These are phyloP conservation scores for Paracanthobrama guichenoti DNA, from an alignment of 2,113 vertebrate species.

Conservation along the genomic window DNA sequence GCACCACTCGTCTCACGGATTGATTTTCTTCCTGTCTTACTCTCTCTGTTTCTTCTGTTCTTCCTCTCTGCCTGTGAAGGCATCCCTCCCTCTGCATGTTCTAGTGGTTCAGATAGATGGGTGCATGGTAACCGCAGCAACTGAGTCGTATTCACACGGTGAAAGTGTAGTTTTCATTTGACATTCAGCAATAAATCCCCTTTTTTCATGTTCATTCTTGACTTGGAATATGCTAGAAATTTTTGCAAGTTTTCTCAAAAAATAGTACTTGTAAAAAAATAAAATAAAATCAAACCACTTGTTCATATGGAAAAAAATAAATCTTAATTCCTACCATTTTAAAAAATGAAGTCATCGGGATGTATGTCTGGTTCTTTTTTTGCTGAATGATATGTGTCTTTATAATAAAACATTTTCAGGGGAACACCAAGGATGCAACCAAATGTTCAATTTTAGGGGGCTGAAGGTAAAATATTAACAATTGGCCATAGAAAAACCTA, in stretches of 20 bases:
- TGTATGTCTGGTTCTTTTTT: conserved; percentile 17
- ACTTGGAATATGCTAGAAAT: conserved; percentile 89
- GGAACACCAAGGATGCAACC: neutral
- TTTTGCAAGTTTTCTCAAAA: conserved; percentile 95
- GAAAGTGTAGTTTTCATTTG: conserved; percentile 88
- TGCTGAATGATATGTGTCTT: neutral
- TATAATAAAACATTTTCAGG: neutral
- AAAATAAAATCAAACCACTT: conserved; percentile 71
- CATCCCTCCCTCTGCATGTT: conserved; percentile 87
- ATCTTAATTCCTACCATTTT: conserved; percentile 88
- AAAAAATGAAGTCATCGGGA: conserved; percentile 64
- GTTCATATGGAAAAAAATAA: conserved; percentile 89
- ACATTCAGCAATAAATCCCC: conserved; percentile 97
- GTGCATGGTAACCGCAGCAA: conserved; percentile 98
- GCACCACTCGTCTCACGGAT: conserved; percentile 41
- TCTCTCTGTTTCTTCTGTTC: conserved; percentile 38
- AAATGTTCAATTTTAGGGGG: neutral
- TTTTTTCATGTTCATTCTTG: conserved; percentile 78
- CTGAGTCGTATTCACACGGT: conserved; percentile 89
- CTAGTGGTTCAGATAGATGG: conserved; percentile 98
- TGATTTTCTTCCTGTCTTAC: conserved; percentile 31
- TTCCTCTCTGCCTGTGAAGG: conserved; percentile 52
- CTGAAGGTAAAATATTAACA: neutral
- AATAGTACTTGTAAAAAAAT: conserved; percentile 80
- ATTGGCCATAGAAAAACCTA: neutral